Evolutionary conservation across 2,113 vertebrate species (phyloP).

Genomic region (Physeter macrocephalus): DNA sequence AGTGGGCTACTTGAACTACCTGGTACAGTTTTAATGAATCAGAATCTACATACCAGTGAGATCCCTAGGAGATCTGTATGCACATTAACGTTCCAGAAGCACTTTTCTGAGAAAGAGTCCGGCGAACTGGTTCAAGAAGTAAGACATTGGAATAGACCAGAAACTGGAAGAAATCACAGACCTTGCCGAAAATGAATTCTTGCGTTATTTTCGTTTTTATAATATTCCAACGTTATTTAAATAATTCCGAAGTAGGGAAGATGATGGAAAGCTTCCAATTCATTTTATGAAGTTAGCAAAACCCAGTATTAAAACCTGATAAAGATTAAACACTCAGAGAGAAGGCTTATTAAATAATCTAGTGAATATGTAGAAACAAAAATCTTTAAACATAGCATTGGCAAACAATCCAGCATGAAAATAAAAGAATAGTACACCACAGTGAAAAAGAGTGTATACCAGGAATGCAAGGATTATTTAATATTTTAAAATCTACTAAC

Average conservation of each 20-base stretch:
- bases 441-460: background rate
- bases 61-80: background rate
- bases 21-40: background rate
- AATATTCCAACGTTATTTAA: background rate
- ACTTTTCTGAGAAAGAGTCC: background rate
- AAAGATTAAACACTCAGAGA: background rate
- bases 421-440: background rate
- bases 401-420: slow-evolving; percentile 4
- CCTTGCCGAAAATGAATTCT: background rate
- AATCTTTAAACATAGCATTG: background rate
- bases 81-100: background rate
- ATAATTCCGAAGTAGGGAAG: slow-evolving; percentile 9
- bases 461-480: background rate
- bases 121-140: background rate
- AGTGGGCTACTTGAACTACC: background rate
- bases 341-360: slow-evolving; percentile 14
- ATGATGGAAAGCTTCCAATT: background rate
- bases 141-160: background rate
- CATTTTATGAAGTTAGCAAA: slow-evolving; percentile 14
- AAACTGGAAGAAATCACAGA: slow-evolving; percentile 31
- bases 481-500: background rate
- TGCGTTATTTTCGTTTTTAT: background rate
- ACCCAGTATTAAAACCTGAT: background rate
- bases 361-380: background rate
- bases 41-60: background rate